Evolutionary conservation across 2,888 invertebrate genomes (phyloP), one percentile per base, ranked within the genome.

Genomic region (Artemia sp.): DNA sequence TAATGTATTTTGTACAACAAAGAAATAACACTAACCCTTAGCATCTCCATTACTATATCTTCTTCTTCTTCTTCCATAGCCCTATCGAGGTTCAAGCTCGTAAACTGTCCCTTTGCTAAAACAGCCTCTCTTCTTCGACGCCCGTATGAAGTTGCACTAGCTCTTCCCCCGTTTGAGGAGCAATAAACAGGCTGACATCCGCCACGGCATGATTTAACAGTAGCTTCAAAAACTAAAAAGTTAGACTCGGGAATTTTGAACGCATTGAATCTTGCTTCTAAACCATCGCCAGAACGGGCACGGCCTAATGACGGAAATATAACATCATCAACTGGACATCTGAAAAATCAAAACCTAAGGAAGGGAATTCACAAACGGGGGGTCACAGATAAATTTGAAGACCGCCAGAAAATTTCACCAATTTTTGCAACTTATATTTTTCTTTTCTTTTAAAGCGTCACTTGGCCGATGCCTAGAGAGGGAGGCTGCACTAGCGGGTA

Each of bases 211-310:
- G 91, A 90, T 70, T 89, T 82, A 0, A 93, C 92, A 0, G 90
- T 92, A 0, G 92, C 92, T 79, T 93, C 92, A 76, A 93, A 93
- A 0, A 92, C 90, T 74, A 93, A 80, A 82, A 92, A 92, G 78
- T 92, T 92, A 0, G 92, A 92, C 80, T 92, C 92, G 0, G 92
- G 92, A 73, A 93, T 92, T 80, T 92, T 93, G 77, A 92, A 93
- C 0, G 92, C 92, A 78, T 92, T 92, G 78, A 93, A 93, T 75
- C 91, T 83, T 0, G 92, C 92, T 81, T 92, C 92, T 69, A 93
- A 79, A 6, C 89, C 90, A 76, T 92, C 91, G 0, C 90, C 88
- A 75, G 85, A 90, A 50, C 92, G 84, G 0, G 90, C 85, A 76
- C 89, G 86, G 77, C 92, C 92, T 74, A 93, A 78, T 76, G 92